Evolutionary conservation across 2,888 invertebrate genomes (phyloP), one percentile per base, ranked within the genome.

Genomic region (Autographa pulchrina): DNA sequence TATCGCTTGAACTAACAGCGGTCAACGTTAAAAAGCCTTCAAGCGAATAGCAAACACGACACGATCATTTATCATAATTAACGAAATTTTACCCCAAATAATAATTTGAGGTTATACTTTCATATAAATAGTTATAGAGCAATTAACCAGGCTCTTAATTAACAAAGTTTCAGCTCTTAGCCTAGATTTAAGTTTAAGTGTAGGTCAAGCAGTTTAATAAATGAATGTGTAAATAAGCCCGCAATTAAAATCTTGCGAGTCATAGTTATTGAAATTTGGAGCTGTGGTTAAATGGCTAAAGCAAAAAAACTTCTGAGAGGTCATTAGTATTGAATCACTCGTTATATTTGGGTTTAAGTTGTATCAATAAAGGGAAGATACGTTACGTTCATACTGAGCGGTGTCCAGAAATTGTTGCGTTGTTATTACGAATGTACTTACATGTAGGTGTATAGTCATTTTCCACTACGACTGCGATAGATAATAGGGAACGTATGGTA

Each of bases 101-200:
- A 75, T 71, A 65, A 77, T 68, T 43, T 60, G 43, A 43, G 56
- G 18, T 74, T 62, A 70, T 67, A 67, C 61, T 74, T 74, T 80
- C 59, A 64, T 67, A 70, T 70, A 77, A 65, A 61, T 74, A 70
- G 54, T 48, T 74, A 68, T 43, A 74, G 70, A 78, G 75, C 79
- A 72, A 76, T 83, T 82, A 80, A 83, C 75, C 75, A 71, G 65
- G 77, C 72, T 75, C 77, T 83, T 83, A 83, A 83, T 83, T 82
- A 83, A 82, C 82, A 77, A 83, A 83, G 78, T 83, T 83, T 70
- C 56, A 65, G 69, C 83, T 82, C 80, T 83, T 80, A 80, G 67
- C 82, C 82, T 74, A 83, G 77, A 82, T 83, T 68, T 60, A 43
- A 63, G 81, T 71, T 74, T 69, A 74, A 74, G 72, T 74, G 61